Percentiles rank a stretch among this genome's conserved stretches.
Conservation (phyloP, 2,888 invertebrate species). For the Agriopis leucophaearia region DNA sequence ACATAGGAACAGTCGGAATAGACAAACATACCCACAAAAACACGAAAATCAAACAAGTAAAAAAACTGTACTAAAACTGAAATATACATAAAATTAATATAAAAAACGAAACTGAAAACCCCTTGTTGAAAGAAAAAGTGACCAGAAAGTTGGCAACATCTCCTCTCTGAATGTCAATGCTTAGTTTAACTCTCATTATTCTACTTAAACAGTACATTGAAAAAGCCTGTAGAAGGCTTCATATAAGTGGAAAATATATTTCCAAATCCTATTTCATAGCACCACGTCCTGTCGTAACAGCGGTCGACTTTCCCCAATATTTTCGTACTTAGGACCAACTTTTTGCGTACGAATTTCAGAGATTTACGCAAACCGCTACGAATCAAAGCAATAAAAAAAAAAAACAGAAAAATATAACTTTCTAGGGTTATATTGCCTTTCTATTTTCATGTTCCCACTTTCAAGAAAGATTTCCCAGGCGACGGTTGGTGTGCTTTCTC, state of each 20-base stretch:
- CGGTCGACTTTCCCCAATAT: slow-evolving; percentile 22
- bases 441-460: slow-evolving; percentile 44
- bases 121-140: too few species aligned
- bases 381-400: slow-evolving; percentile 36
- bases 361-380: slow-evolving; percentile 26
- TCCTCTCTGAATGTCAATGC: too few species aligned
- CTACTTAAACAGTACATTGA: background rate
- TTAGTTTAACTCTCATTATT: too few species aligned
- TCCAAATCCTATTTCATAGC: slow-evolving; percentile 20
- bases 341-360: slow-evolving; percentile 25
- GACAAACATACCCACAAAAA: too few species aligned
- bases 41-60: too few species aligned
- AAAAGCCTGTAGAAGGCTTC: background rate
- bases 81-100: too few species aligned
- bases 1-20: too few species aligned
- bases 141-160: too few species aligned
- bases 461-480: slow-evolving; percentile 40
- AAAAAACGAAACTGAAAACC: too few species aligned
- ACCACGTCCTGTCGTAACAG: slow-evolving; percentile 17
- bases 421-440: slow-evolving; percentile 37
- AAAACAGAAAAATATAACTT: slow-evolving; percentile 36
- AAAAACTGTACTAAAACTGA: too few species aligned
- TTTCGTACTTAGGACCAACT: slow-evolving; percentile 27
- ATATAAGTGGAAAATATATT: slow-evolving; percentile 20
- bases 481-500: slow-evolving; percentile 24